Evolutionary conservation across 2,113 vertebrate species (phyloP), one percentile per base, ranked within the genome.

Genomic region (Corythaixoides concolor): DNA sequence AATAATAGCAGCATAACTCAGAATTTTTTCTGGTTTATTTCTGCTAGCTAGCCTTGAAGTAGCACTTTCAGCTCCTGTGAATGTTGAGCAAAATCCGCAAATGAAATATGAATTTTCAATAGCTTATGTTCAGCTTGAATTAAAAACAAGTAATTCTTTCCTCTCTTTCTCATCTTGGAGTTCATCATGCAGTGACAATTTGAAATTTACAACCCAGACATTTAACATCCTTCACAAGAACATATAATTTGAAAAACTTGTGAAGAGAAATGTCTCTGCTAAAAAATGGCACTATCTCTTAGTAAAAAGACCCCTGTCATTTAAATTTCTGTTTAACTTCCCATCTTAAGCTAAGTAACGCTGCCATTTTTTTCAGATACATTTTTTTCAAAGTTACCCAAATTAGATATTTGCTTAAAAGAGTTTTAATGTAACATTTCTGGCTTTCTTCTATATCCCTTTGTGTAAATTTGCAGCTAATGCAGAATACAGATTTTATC

Each of bases 191-290:
- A 96, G 93, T 86, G 96, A 97, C 95, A 97, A 97, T 97, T 87
- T 96, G 77, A 97, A 97, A 97, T 97, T 96, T 97, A 95, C 60
- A 56, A 92, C 86, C 93, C 92, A 97, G 94, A 96, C 95, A 93
- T 96, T 98, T 97, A 97, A 95, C 89, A 88, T 92, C 89, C 92
- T 98, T 97, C 97, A 96, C 97, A 91, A 97, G 97, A 97, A 97
- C 96, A 97, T 97, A 96, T 96, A 97, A 97, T 98, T 96, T 98
- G 97, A 97, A 98, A 98, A 98, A 97, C 96, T 93, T 91, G 96
- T 96, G 91, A 97, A 97, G 96, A 97, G 95, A 97, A 97, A 96
- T 97, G 93, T 97, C 96, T 97, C 94, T 94, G 58, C 72, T 80
- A 64, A 96, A 97, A 97, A 97, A 79, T 53, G 37, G 96, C 91